Conservation (phyloP, 2,797 vertebrate genomes). For the Streptopelia turtur region DNA sequence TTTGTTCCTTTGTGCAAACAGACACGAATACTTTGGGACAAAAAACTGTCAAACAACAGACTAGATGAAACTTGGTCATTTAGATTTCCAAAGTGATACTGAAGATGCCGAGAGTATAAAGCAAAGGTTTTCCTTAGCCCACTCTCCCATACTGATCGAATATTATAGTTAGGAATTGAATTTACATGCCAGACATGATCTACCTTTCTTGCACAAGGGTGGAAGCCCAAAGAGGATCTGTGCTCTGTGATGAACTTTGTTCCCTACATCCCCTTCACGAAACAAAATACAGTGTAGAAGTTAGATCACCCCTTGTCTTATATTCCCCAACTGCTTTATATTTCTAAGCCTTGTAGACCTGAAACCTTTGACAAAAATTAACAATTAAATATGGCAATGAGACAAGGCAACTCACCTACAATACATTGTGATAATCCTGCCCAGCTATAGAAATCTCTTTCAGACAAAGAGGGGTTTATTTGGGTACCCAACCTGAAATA, state of each 20-base stretch:
- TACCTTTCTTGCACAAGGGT: not conserved
- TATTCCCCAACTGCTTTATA: not conserved
- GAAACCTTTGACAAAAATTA: not conserved
- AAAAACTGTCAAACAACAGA: not conserved
- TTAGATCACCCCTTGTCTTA: not conserved
- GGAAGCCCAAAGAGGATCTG: not conserved
- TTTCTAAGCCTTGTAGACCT: not conserved
- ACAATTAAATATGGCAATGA: not conserved
- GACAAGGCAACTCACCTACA: not conserved
- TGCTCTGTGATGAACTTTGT: not conserved
- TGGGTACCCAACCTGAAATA: not conserved
- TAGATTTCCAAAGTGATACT: not conserved
- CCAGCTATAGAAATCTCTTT: not conserved
- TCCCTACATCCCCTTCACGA: not conserved
- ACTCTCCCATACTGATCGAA: not conserved
- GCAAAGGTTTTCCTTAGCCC: not conserved
- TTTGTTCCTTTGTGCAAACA: not conserved
- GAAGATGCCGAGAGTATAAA: not conserved
- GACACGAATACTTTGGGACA: not conserved
- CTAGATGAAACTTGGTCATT: not conserved
- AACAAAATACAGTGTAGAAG: not conserved
- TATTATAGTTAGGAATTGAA: not conserved
- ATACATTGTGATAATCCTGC: not conserved
- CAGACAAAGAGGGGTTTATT: not conserved
- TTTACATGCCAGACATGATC: not conserved